These are phyloP conservation scores for Dendrolimus houi DNA, from an alignment of 2,888 invertebrate species.

Conservation along the genomic window DNA sequence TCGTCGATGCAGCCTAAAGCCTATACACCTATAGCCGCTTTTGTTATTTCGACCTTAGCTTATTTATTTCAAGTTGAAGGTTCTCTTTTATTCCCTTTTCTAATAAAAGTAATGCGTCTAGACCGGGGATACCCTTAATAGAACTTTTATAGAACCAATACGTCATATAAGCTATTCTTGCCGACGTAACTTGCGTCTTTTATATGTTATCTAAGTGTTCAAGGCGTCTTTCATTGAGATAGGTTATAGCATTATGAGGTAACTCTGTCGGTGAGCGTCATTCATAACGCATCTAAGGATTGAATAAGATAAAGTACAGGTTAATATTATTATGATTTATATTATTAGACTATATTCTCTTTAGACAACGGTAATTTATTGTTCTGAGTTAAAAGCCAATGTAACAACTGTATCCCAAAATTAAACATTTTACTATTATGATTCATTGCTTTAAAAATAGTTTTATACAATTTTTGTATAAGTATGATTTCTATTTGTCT, in stretches of 20 bases:
- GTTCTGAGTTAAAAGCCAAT: no score
- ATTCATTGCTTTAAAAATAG: no score
- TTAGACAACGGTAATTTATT: no score
- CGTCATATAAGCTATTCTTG: not conserved
- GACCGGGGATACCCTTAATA: slow-evolving; percentile 47
- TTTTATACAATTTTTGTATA: no score
- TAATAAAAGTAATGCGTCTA: slow-evolving; percentile 48
- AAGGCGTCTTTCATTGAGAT: slow-evolving; percentile 61
- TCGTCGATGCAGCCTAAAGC: slow-evolving; percentile 52
- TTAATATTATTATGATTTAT: slow-evolving; percentile 9
- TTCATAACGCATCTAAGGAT: slow-evolving; percentile 58
- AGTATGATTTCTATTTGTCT: no score
- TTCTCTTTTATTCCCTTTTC: slow-evolving; percentile 39
- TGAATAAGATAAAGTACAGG: slow-evolving; percentile 27
- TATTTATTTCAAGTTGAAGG: slow-evolving; percentile 70
- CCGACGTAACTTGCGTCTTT: not conserved
- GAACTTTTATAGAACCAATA: slow-evolving; percentile 39
- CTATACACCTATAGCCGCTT: slow-evolving; percentile 21
- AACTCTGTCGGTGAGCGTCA: slow-evolving; percentile 33
- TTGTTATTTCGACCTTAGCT: slow-evolving; percentile 61
- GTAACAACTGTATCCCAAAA: no score
- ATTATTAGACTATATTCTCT: no score
- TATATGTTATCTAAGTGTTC: not conserved
- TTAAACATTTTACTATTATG: no score
- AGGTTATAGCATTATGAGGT: slow-evolving; percentile 54